These are phyloP conservation scores for Eretmocerus hayati DNA, from an alignment of 2,888 invertebrate genomes.

Conservation along the genomic window DNA sequence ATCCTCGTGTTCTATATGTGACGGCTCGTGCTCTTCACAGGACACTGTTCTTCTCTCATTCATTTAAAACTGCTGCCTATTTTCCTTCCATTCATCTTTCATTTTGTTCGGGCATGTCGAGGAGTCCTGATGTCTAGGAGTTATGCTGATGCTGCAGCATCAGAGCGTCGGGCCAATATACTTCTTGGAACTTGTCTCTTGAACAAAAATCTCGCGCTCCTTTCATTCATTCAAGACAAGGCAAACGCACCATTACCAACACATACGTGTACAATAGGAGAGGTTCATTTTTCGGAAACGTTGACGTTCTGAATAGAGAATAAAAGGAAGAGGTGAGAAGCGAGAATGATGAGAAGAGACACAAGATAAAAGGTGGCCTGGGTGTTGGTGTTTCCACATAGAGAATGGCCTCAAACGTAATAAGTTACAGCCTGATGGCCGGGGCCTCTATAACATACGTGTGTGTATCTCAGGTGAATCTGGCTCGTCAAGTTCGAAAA, in stretches of 20 bases:
- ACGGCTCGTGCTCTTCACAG: too few relatives aligned
- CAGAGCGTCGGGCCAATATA: too few relatives aligned
- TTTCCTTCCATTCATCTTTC: too few relatives aligned
- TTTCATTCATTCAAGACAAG: background rate
- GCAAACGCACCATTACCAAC: background rate
- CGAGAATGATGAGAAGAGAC: slow-evolving; percentile 18
- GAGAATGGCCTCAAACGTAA: slow-evolving; percentile 4
- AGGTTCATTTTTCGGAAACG: slow-evolving; percentile 15
- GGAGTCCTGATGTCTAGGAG: background rate
- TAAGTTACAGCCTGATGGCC: slow-evolving; percentile 8
- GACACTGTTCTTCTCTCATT: too few relatives aligned
- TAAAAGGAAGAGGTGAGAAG: slow-evolving; percentile 20
- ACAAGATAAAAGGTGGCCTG: slow-evolving; percentile 3
- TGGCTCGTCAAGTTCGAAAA: too few relatives aligned
- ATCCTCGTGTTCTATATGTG: too few relatives aligned
- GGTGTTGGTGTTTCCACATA: background rate
- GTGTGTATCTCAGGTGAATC: too few relatives aligned
- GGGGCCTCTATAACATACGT: too few relatives aligned
- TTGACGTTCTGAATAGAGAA: slow-evolving; percentile 17
- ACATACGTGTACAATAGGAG: slow-evolving; percentile 2
- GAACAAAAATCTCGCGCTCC: slow-evolving; percentile 1
- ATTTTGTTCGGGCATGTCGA: background rate
- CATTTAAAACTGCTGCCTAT: too few relatives aligned
- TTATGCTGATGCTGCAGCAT: too few relatives aligned
- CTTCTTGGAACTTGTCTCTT: slow-evolving; percentile 11